Evolutionary conservation across 1,140 invertebrate genomes (phyloP), one percentile per base, ranked within the genome.

Genomic region (Diprion similis): DNA sequence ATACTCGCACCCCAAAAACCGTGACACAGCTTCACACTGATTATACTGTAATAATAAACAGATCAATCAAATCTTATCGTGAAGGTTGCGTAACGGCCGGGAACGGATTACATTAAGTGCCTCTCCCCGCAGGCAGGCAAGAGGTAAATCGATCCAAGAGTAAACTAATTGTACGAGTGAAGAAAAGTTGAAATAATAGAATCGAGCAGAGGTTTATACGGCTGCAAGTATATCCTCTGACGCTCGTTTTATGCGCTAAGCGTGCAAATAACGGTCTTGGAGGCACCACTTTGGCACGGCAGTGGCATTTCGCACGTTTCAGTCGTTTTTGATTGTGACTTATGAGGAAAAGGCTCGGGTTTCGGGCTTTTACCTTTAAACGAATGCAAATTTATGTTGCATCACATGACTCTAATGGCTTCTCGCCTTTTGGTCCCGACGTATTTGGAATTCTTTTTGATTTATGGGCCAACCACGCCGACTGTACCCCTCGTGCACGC

Each of bases 371-470:
- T 59, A 15, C 51, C 51, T 59, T 59, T 59, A 59, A 59, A 0
- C 51, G 51, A 59, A 59, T 59, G 51, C 51, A 59, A 59, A 59
- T 59, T 59, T 59, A 59, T 59, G 51, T 59, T 59, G 51, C 51
- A 59, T 59, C n/a, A 59, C 51, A 8, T 59, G 51, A 59, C 51
- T 59, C 51, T 59, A 59, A 59, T 59, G 51, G 51, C 51, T 13
- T 17, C 51, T 59, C 51, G 51, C 51, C 51, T 59, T 59, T 59
- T 59, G 51, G 11, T 59, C 51, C 51, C 11, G 51, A 59, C 51
- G 9, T 59, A 15, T 59, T 59, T 59, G 51, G n/a, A 59, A 59
- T 59, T 59, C 51, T 59, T 59, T 59, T 59, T 59, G 51, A 59
- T 59, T 59, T 59, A 59, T 59, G 51, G 51, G 11, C 11, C 51